Evolutionary conservation across 2,888 invertebrate species (phyloP).

Genomic region (Zhuqinia jingwanae): DNA sequence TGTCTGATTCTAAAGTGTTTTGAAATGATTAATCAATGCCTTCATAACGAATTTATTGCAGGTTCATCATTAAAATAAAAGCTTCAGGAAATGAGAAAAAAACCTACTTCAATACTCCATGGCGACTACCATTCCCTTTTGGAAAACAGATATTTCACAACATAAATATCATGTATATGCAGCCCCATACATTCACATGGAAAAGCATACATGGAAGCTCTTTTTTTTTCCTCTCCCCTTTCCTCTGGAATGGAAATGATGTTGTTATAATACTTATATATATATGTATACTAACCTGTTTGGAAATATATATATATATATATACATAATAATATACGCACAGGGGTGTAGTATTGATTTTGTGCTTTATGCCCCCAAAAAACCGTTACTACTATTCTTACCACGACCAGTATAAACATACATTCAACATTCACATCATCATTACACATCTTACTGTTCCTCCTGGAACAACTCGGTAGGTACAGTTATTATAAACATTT

Average conservation of each 20-base stretch:
- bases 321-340: neutral
- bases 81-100: neutral
- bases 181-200: neutral
- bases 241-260: slow-evolving; percentile 20
- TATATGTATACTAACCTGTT: neutral
- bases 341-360: slow-evolving; percentile 63
- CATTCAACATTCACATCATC: too few relatives aligned
- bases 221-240: neutral
- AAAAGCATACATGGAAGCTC: neutral
- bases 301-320: neutral
- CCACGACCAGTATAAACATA: neutral
- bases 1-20: neutral
- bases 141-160: neutral
- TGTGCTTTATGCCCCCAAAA: slow-evolving; percentile 2
- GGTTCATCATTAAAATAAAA: slow-evolving; percentile 20
- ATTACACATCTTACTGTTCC: neutral
- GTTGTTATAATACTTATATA: slow-evolving; percentile 21
- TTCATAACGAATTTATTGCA: slow-evolving; percentile 24
- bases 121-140: slow-evolving; percentile 9
- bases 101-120: neutral
- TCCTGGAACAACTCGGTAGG: slow-evolving; percentile 5
- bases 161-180: neutral
- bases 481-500: slow-evolving; percentile 16
- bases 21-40: slow-evolving; percentile 19
- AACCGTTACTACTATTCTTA: neutral